A percentile compares a stretch with the other conserved stretches of the same genome.
These are phyloP conservation scores for Chlorocebus sabaeus DNA, from an alignment of 2,113 vertebrate genomes.

Conservation along the genomic window DNA sequence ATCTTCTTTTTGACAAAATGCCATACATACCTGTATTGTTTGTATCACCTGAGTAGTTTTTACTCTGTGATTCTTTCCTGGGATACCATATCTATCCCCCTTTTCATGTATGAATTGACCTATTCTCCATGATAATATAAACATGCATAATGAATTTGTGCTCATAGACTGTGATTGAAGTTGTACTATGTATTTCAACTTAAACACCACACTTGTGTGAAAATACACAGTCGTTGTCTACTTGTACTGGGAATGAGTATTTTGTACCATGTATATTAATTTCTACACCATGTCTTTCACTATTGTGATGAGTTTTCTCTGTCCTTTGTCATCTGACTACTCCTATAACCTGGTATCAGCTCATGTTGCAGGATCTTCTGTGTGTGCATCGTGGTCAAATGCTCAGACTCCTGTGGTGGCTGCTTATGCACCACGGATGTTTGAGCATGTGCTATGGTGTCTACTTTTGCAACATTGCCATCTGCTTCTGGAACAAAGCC, in stretches of 20 bases:
- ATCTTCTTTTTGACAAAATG: not conserved
- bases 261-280: not conserved
- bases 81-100: not conserved
- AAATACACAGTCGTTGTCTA: not conserved
- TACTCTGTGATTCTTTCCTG: not conserved
- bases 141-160: not conserved
- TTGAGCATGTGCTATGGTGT: constrained; percentile 61
- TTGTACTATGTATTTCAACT: not conserved
- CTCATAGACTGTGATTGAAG: constrained; percentile 5
- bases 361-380: not conserved
- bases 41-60: not conserved
- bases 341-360: not conserved
- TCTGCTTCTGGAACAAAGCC: constrained; percentile 53
- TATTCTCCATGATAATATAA: not conserved
- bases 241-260: not conserved
- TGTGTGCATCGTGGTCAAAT: constrained; percentile 39
- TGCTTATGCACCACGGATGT: constrained; percentile 48
- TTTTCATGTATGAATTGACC: not conserved
- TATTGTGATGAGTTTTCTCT: not conserved
- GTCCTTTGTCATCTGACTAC: not conserved
- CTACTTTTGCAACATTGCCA: constrained; percentile 50
- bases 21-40: not conserved
- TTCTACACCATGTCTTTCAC: not conserved
- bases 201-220: not conserved
- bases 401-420: constrained; percentile 60